These are phyloP conservation scores for Sebastes oblongus DNA, from an alignment of 2,797 vertebrate species.

Conservation along the genomic window DNA sequence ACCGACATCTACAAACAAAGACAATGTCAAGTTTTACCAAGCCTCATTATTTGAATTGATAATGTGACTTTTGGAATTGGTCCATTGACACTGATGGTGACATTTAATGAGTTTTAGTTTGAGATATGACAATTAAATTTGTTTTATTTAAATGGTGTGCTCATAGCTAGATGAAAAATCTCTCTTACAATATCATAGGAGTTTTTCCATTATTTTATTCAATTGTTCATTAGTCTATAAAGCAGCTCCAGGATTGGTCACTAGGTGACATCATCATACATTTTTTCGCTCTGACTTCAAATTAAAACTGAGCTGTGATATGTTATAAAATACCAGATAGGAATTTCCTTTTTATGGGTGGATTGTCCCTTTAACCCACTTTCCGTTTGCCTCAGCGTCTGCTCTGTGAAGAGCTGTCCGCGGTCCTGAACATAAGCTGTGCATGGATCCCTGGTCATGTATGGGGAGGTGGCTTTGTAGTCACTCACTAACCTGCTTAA, in stretches of 20 bases:
- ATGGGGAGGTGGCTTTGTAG: constrained; percentile 64
- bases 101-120: background rate
- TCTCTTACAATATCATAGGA: background rate
- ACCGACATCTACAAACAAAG: background rate
- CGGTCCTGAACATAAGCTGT: constrained; percentile 62
- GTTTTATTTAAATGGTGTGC: background rate
- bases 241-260: constrained; percentile 5
- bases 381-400: constrained; percentile 25
- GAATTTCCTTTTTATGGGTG: background rate
- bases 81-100: background rate
- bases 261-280: constrained; percentile 13
- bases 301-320: background rate
- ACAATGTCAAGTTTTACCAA: background rate
- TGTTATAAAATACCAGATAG: background rate
- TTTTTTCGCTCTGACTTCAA: background rate
- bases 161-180: background rate
- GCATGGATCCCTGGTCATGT: constrained; percentile 32
- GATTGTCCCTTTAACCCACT: constrained; percentile 10
- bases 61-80: background rate
- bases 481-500: constrained; percentile 78
- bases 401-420: constrained; percentile 58
- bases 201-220: background rate
- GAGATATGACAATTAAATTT: background rate
- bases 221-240: background rate
- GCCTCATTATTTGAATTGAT: background rate